Conservation (phyloP, 1,140 invertebrate genomes). For the Phortica variegata region DNA sequence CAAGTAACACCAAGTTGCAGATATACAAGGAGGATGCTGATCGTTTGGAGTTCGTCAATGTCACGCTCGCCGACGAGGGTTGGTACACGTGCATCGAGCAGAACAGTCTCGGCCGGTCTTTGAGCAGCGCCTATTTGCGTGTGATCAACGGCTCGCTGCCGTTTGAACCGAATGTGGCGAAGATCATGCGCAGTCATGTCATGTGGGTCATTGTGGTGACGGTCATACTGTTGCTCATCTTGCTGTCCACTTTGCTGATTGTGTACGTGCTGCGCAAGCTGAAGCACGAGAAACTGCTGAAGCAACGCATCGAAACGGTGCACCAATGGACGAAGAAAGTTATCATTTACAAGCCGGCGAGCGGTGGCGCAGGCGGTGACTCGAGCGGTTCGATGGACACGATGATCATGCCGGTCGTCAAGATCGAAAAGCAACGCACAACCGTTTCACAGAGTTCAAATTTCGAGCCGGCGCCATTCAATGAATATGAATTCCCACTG, state of each 20-base stretch:
- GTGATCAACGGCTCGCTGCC: slow-evolving; percentile 66
- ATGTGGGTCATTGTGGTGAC: slow-evolving; percentile 20
- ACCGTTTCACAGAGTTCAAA: slow-evolving; percentile 63
- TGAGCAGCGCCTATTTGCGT: slow-evolving; percentile 79
- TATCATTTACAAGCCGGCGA: slow-evolving; percentile 77
- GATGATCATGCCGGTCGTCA: slow-evolving; percentile 77
- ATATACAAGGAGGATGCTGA: slow-evolving; percentile 61
- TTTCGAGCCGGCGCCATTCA: slow-evolving; percentile 65
- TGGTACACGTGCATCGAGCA: slow-evolving; percentile 91
- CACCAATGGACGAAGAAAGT: slow-evolving; percentile 88
- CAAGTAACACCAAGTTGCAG: slow-evolving; percentile 14
- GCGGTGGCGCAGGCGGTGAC: slow-evolving; percentile 61
- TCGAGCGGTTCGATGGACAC: slow-evolving; percentile 59
- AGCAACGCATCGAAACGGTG: slow-evolving; percentile 75
- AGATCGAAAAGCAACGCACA: slow-evolving; percentile 82
- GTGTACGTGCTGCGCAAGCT: slow-evolving; percentile 62
- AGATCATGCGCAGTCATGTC: slow-evolving; percentile 13
- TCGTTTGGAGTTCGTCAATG: slow-evolving; percentile 74
- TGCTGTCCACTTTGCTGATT: slow-evolving; percentile 42
- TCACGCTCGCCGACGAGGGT: slow-evolving; percentile 83
- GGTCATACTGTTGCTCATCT: slow-evolving; percentile 18
- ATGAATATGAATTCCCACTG: slow-evolving; percentile 91
- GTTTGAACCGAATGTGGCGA: slow-evolving; percentile 15
- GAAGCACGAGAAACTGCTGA: slow-evolving; percentile 64
- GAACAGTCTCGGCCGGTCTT: slow-evolving; percentile 78